Percentiles rank a stretch among this genome's conserved stretches.
phyloP scores from a whole-genome alignment of 2,888 invertebrate species.

The Trypoxylon attenuatum region DNA sequence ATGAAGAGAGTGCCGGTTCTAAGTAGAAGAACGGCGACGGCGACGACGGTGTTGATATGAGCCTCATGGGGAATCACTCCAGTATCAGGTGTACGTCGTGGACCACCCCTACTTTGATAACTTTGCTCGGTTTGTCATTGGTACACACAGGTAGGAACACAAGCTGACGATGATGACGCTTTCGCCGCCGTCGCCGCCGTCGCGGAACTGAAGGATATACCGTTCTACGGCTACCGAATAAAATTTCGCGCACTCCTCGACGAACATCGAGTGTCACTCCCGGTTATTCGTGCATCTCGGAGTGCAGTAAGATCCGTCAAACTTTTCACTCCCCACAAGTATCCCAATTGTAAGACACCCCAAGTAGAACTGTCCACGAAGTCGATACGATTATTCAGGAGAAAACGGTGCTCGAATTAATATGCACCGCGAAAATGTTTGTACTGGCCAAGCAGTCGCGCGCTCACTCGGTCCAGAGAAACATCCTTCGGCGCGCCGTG shows the following conservation, averaged over 20 bases:
- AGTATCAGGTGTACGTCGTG: constrained; percentile 35
- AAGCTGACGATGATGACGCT: constrained; percentile 29
- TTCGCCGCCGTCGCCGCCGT: constrained; percentile 40
- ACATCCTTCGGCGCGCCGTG: constrained; percentile 50
- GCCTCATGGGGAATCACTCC: constrained; percentile 43
- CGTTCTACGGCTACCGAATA: constrained; percentile 18
- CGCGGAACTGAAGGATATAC: constrained; percentile 7
- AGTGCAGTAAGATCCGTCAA: no score
- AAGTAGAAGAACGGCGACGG: constrained; percentile 3
- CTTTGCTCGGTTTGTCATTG: constrained; percentile 24
- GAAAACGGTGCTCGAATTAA: constrained; percentile 15
- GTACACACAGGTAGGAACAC: constrained; percentile 10
- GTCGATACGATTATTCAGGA: neutral
- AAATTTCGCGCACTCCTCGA: constrained; percentile 3
- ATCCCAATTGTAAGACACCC: neutral
- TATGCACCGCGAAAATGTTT: constrained; percentile 38
- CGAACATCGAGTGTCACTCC: constrained; percentile 34
- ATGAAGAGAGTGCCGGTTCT: constrained; percentile 3
- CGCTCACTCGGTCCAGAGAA: constrained; percentile 48
- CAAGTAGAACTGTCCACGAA: neutral
- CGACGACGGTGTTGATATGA: constrained; percentile 37
- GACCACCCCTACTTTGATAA: constrained; percentile 30
- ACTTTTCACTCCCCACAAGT: no score
- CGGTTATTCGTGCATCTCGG: constrained; percentile 20
- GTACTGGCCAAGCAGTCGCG: constrained; percentile 37